A percentile compares a stretch with the other conserved stretches of the same genome.
These are phyloP conservation scores for Orthonychiurus folsomi DNA, from an alignment of 2,888 invertebrate genomes.

Conservation along the genomic window DNA sequence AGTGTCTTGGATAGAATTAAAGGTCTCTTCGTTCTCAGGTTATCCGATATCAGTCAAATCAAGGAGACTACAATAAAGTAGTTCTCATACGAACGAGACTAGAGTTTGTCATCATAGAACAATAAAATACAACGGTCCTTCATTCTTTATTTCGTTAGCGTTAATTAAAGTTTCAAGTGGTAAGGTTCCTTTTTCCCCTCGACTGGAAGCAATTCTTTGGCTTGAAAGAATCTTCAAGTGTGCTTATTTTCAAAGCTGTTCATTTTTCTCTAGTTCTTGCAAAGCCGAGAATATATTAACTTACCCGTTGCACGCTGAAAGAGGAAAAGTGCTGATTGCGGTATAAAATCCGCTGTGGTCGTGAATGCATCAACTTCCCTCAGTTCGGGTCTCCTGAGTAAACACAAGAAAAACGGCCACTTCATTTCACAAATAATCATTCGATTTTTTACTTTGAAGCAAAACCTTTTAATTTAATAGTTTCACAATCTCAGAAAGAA, in stretches of 20 bases:
- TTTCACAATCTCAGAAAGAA: conserved; percentile 2
- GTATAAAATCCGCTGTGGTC: not conserved
- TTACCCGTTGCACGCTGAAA: not conserved
- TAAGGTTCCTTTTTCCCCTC: no score
- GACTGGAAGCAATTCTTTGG: no score
- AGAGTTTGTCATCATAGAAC: conserved; percentile 20
- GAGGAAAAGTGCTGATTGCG: not conserved
- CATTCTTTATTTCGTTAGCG: conserved; percentile 15
- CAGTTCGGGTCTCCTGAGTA: not conserved
- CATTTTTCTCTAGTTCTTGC: no score
- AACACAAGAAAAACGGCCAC: not conserved
- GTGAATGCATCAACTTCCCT: not conserved
- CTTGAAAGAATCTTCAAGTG: not conserved
- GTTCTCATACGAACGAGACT: conserved; percentile 35
- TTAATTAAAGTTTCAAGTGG: no score
- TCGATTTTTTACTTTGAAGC: not conserved
- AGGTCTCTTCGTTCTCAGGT: no score
- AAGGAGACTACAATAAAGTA: not conserved
- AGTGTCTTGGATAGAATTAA: no score
- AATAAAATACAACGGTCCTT: conserved; percentile 3
- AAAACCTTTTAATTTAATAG: not conserved
- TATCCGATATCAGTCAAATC: not conserved
- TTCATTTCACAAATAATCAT: not conserved
- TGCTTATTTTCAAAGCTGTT: no score
- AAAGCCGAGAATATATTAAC: not conserved